phyloP scores from a whole-genome alignment of 2,888 invertebrate species.

The Xylocampa areola region DNA sequence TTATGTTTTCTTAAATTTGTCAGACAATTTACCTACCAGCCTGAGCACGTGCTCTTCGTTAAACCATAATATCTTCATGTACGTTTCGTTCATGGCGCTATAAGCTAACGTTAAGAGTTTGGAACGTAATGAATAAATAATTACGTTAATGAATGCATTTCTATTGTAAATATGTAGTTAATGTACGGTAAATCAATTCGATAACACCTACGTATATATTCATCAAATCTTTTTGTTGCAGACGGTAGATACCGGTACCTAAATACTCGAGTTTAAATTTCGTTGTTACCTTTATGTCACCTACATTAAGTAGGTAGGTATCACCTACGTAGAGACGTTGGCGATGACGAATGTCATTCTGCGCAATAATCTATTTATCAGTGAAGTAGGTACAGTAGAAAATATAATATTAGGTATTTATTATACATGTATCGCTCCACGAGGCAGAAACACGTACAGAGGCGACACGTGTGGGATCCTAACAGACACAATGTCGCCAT shows the following conservation, averaged over 20 bases:
- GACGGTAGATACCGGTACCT: not conserved
- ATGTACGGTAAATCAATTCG: too few relatives aligned
- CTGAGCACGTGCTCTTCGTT: too few relatives aligned
- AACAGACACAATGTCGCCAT: constrained; percentile 64
- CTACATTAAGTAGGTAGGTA: constrained; percentile 14
- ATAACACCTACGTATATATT: too few relatives aligned
- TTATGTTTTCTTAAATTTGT: too few relatives aligned
- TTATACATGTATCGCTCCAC: constrained; percentile 54
- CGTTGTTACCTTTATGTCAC: constrained; percentile 5
- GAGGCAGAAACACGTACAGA: constrained; percentile 57
- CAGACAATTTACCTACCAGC: too few relatives aligned
- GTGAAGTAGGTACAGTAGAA: constrained; percentile 40
- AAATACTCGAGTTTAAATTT: constrained; percentile 11
- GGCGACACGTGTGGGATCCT: constrained; percentile 60
- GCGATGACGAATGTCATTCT: constrained; percentile 50
- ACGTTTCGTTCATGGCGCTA: too few relatives aligned
- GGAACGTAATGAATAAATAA: too few relatives aligned
- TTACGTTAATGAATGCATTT: too few relatives aligned
- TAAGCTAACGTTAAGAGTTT: too few relatives aligned
- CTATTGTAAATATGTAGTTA: too few relatives aligned
- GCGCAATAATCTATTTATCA: constrained; percentile 63
- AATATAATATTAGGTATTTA: constrained; percentile 55
- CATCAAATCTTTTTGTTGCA: too few relatives aligned
- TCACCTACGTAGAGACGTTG: constrained; percentile 23
- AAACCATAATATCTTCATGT: too few relatives aligned